Conservation (phyloP, 2,113 vertebrate species). For the Spilogale gracilis region DNA sequence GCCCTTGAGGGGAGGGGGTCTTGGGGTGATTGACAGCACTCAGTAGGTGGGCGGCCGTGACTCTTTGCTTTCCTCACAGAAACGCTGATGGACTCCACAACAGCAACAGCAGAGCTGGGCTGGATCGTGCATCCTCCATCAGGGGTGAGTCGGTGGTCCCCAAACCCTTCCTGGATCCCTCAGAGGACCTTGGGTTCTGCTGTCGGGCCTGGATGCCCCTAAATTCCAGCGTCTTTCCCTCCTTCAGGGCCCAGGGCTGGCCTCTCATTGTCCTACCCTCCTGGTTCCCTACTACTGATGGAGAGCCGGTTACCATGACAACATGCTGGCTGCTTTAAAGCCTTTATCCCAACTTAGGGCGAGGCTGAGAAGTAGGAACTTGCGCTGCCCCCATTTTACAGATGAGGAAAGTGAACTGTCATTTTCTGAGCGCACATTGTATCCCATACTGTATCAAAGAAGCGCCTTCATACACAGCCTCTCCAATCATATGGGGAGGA, state of each 20-base stretch:
- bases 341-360: not conserved
- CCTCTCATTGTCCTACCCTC: not conserved
- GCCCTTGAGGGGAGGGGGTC: not conserved
- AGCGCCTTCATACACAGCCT: not conserved
- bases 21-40: not conserved
- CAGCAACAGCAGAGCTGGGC: slow-evolving; percentile 96
- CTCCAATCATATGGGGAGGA: not conserved
- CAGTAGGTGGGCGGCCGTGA: not conserved
- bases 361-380: slow-evolving; percentile 1
- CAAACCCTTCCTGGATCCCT: not conserved
- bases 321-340: not conserved
- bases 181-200: not conserved
- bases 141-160: slow-evolving; percentile 91
- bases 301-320: slow-evolving; percentile 52
- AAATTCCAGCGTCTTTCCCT: slow-evolving; percentile 71
- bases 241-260: not conserved
- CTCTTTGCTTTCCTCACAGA: slow-evolving; percentile 88
- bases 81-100: slow-evolving; percentile 97
- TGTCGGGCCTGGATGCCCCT: not conserved
- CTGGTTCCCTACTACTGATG: not conserved
- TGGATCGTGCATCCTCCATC: slow-evolving; percentile 95
- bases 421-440: not conserved
- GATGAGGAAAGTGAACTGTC: not conserved
- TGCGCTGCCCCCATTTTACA: not conserved
- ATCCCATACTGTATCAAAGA: not conserved